A percentile compares a stretch with the other conserved stretches of the same genome.
These are phyloP conservation scores for Bellardia pandia DNA, from an alignment of 2,888 invertebrate genomes.

Conservation along the genomic window DNA sequence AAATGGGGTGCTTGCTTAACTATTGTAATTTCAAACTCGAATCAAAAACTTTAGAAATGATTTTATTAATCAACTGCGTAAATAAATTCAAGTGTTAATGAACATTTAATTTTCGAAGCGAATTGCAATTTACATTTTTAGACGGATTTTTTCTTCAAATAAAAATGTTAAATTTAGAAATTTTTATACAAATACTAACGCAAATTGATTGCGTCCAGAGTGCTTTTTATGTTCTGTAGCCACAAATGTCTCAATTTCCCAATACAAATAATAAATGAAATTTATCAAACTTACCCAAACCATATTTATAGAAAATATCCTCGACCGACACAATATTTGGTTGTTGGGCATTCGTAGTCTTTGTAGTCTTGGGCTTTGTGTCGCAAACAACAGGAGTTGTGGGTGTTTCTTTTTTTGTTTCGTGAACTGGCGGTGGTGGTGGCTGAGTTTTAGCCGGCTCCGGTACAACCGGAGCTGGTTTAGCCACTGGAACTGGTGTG, in stretches of 20 bases:
- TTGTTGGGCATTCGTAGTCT: conserved; percentile 73
- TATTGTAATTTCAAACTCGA: no score
- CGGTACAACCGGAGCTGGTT: conserved; percentile 68
- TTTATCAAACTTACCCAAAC: conserved; percentile 86
- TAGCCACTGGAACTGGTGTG: conserved; percentile 61
- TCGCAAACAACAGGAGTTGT: conserved; percentile 41
- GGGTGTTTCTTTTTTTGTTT: conserved; percentile 59
- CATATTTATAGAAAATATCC: conserved; percentile 88
- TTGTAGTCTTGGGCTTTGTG: conserved; percentile 71
- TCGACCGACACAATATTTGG: conserved; percentile 85
- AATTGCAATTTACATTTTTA: no score
- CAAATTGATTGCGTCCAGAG: no score
- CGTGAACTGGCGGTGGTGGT: conserved; percentile 52
- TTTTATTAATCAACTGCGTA: no score
- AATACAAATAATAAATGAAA: not conserved
- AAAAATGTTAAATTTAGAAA: no score
- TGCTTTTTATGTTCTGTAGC: conserved; percentile 15
- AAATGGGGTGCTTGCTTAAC: no score
- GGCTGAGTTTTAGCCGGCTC: conserved; percentile 72
- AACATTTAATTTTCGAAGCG: no score
- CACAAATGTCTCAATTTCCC: not conserved
- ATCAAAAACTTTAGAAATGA: no score
- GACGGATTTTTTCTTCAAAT: no score
- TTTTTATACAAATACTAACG: no score
- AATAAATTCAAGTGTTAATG: no score